Evolutionary conservation across 2,888 invertebrate genomes (phyloP).

Genomic region (Drosophila putrida): DNA sequence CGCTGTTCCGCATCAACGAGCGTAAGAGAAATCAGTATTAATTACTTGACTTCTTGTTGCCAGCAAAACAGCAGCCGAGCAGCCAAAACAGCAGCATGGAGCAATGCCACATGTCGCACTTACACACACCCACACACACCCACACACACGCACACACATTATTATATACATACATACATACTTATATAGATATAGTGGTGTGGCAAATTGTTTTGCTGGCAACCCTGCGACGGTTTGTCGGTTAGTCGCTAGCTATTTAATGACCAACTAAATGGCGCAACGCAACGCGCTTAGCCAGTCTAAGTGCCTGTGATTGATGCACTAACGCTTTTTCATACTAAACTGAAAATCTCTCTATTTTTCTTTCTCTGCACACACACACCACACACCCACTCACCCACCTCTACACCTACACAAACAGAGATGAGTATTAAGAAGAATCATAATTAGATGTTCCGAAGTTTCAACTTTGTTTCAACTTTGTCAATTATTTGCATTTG

Average conservation of each 20-base stretch:
- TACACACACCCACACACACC: conserved; percentile 20
- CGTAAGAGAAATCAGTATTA: conserved; percentile 71
- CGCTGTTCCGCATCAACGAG: conserved; percentile 65
- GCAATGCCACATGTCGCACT: conserved; percentile 33
- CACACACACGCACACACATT: not conserved
- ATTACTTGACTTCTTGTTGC: conserved; percentile 68
- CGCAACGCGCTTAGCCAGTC: conserved; percentile 16
- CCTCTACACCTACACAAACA: no score
- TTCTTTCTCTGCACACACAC: not conserved
- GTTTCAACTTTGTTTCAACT: not conserved
- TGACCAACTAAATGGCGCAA: conserved; percentile 53
- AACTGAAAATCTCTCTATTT: conserved; percentile 6
- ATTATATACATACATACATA: conserved; percentile 10
- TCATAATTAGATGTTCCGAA: not conserved
- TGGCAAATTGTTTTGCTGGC: conserved; percentile 55
- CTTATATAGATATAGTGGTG: conserved; percentile 3
- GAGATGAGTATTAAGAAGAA: no score
- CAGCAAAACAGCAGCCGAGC: conserved; percentile 37
- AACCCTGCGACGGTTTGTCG: conserved; percentile 24
- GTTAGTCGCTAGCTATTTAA: conserved; percentile 35
- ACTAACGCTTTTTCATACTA: conserved; percentile 16
- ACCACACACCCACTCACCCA: no score
- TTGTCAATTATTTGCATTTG: not conserved
- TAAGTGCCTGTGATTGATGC: conserved; percentile 52
- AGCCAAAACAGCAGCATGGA: conserved; percentile 26